Conservation (phyloP, 2,113 vertebrate species). For the Xiphias gladius region DNA sequence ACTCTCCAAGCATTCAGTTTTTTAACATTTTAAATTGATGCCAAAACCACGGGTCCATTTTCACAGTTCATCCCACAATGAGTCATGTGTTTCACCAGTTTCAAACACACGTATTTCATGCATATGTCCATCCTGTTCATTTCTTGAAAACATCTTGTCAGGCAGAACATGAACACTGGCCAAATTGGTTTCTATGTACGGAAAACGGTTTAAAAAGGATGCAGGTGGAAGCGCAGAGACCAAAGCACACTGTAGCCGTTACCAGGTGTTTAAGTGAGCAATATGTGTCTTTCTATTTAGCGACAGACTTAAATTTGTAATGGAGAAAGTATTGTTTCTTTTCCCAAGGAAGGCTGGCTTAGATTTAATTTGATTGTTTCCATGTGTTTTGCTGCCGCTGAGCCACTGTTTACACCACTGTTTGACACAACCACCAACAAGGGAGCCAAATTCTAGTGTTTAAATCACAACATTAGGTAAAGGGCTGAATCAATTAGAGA, state of each 20-base stretch:
- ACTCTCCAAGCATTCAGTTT: conserved; percentile 38
- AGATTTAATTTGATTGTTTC: conserved; percentile 69
- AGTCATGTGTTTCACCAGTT: conserved; percentile 31
- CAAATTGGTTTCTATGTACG: conserved; percentile 25
- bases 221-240: conserved; percentile 50
- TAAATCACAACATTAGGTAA: conserved; percentile 38
- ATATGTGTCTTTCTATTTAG: conserved; percentile 36
- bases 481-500: conserved; percentile 3
- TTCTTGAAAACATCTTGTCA: conserved; percentile 40
- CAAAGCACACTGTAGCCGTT: not conserved
- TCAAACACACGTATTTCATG: conserved; percentile 25
- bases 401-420: conserved; percentile 64
- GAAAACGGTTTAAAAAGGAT: conserved; percentile 17
- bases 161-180: conserved; percentile 31
- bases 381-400: conserved; percentile 59
- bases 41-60: conserved; percentile 56
- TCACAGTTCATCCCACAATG: conserved; percentile 14
- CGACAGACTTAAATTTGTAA: not conserved
- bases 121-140: conserved; percentile 19
- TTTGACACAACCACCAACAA: conserved; percentile 49
- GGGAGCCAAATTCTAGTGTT: conserved; percentile 10
- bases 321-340: conserved; percentile 48
- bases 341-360: conserved; percentile 50
- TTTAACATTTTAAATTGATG: conserved; percentile 40
- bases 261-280: conserved; percentile 13